Percentiles rank a stretch among this genome's conserved stretches.
Conservation (phyloP, 2,888 invertebrate species). For the Dynastes tityus region DNA sequence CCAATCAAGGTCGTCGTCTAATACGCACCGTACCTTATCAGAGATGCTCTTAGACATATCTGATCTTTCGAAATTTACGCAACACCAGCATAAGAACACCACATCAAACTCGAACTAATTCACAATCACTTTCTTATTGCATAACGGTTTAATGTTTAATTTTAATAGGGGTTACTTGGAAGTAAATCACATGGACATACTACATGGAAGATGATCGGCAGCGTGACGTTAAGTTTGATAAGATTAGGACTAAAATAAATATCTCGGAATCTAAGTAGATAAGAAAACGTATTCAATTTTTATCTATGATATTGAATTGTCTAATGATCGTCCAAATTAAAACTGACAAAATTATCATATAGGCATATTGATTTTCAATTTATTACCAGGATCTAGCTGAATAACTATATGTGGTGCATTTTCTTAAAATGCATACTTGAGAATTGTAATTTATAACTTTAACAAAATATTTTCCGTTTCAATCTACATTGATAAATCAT, state of each 20-base stretch:
- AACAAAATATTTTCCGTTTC: too few relatives aligned
- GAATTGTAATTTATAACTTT: too few relatives aligned
- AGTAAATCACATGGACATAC: not conserved
- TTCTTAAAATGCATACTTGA: too few relatives aligned
- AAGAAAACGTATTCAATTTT: conserved; percentile 27
- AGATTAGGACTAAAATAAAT: conserved; percentile 38
- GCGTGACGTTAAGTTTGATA: conserved; percentile 39
- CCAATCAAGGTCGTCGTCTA: not conserved
- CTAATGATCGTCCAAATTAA: too few relatives aligned
- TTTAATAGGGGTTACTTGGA: conserved; percentile 19
- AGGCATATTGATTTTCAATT: too few relatives aligned
- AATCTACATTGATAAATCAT: too few relatives aligned
- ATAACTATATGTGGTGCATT: too few relatives aligned
- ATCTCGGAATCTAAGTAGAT: conserved; percentile 34
- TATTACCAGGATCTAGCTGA: too few relatives aligned
- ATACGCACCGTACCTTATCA: conserved; percentile 29
- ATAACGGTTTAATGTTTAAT: conserved; percentile 17
- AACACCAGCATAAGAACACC: conserved; percentile 17
- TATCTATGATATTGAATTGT: not conserved
- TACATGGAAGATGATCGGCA: not conserved
- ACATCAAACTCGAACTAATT: conserved; percentile 9
- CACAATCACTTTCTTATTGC: conserved; percentile 27
- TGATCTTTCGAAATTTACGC: conserved; percentile 29
- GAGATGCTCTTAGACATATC: conserved; percentile 27
- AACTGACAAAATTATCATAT: too few relatives aligned